A percentile compares a stretch with the other conserved stretches of the same genome.
These are phyloP conservation scores for Gerris lacustris DNA, from an alignment of 2,888 invertebrate species.

Conservation along the genomic window DNA sequence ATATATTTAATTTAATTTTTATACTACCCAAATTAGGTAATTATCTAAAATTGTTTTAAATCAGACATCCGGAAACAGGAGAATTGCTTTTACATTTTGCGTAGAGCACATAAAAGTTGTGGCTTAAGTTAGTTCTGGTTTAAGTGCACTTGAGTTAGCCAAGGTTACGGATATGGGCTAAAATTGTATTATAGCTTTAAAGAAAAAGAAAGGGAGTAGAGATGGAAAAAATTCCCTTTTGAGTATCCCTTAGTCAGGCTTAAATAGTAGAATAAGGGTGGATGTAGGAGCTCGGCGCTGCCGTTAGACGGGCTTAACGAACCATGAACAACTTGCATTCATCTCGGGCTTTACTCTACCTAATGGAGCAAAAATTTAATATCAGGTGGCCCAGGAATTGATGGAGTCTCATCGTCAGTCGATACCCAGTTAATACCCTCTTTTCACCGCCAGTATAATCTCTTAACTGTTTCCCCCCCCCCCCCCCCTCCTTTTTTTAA, in stretches of 20 bases:
- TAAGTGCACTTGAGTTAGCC: neutral
- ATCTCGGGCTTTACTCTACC: neutral
- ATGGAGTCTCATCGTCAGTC: neutral
- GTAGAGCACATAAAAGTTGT: no score
- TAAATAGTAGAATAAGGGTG: neutral
- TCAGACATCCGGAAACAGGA: no score
- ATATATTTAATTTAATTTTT: no score
- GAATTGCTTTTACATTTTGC: no score
- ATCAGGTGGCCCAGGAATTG: neutral
- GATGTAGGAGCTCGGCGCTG: neutral
- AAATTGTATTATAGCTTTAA: neutral
- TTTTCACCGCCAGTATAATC: no score
- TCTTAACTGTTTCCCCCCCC: no score
- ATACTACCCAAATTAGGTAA: no score
- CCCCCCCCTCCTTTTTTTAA: no score
- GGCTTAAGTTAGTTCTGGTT: neutral
- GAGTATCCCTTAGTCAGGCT: neutral
- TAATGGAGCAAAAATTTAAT: slow-evolving; percentile 5
- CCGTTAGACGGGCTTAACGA: neutral
- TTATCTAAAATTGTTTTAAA: no score
- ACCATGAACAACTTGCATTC: neutral
- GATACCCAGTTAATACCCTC: neutral
- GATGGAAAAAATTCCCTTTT: neutral
- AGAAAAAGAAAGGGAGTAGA: neutral
- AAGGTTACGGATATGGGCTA: neutral